Conservation (phyloP, 2,113 vertebrate species). For the Perca schrenkii region DNA sequence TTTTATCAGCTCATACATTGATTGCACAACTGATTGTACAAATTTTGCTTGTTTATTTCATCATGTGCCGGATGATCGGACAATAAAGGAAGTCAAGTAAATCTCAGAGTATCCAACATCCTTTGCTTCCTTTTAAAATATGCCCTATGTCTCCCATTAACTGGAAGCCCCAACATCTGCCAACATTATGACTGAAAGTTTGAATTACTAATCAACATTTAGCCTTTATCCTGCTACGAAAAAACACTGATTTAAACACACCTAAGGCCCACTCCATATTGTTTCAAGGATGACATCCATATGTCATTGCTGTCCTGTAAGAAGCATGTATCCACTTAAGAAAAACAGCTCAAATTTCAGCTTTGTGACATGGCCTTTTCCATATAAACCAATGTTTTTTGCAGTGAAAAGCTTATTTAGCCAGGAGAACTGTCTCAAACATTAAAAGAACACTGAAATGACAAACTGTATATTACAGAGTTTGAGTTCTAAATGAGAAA, state of each 20-base stretch:
- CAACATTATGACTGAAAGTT: too few relatives aligned
- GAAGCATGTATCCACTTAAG: neutral
- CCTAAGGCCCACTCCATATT: too few relatives aligned
- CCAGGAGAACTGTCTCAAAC: neutral
- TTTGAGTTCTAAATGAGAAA: too few relatives aligned
- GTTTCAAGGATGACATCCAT: too few relatives aligned
- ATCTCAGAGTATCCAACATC: neutral
- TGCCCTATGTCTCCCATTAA: neutral
- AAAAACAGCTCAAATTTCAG: neutral
- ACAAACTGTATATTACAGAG: too few relatives aligned
- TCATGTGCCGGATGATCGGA: slow-evolving; percentile 11
- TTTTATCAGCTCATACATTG: neutral
- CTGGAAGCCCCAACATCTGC: neutral
- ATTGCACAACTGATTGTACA: slow-evolving; percentile 13
- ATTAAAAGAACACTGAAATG: neutral
- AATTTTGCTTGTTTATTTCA: slow-evolving; percentile 20
- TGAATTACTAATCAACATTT: too few relatives aligned
- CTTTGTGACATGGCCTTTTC: neutral
- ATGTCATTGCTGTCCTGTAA: neutral
- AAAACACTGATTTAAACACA: too few relatives aligned
- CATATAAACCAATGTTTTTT: neutral
- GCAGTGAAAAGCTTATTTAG: neutral
- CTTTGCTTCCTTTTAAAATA: slow-evolving; percentile 1
- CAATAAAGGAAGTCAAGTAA: slow-evolving; percentile 35
- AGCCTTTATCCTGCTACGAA: too few relatives aligned